Percentiles rank a stretch among this genome's conserved stretches.
Conservation (phyloP, 2,888 invertebrate species). For the Callosobruchus maculatus region DNA sequence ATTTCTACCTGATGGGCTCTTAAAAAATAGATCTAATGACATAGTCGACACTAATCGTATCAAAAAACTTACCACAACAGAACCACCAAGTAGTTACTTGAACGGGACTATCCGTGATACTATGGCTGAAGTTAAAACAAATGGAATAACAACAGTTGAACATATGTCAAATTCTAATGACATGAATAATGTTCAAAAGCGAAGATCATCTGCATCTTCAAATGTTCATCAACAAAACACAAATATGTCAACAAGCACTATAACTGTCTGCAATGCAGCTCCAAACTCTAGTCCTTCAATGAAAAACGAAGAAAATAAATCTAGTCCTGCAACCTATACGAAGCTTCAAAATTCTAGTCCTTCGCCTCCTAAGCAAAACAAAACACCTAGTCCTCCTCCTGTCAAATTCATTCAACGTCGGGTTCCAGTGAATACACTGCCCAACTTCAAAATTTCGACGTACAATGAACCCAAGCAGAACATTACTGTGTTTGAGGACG, state of each 20-base stretch:
- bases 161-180: neutral
- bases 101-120: neutral
- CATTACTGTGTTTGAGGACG: slow-evolving; percentile 49
- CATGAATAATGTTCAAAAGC: neutral
- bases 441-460: slow-evolving; percentile 49
- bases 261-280: neutral
- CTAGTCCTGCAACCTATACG: slow-evolving; percentile 19
- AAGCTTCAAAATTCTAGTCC: slow-evolving; percentile 29
- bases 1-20: neutral
- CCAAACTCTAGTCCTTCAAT: neutral
- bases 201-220: neutral
- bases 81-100: neutral
- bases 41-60: neutral
- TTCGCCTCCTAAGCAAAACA: slow-evolving; percentile 4
- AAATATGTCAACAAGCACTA: neutral
- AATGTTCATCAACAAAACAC: neutral
- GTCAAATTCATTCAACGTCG: neutral
- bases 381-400: neutral
- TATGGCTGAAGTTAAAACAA: neutral
- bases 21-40: neutral
- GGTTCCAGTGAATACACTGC: slow-evolving; percentile 31
- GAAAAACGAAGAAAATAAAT: slow-evolving; percentile 2
- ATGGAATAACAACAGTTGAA: neutral
- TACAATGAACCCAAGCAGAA: slow-evolving; percentile 46
- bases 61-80: neutral